These are phyloP conservation scores for Sepiola atlantica DNA, from an alignment of 2,888 invertebrate genomes.

Conservation along the genomic window DNA sequence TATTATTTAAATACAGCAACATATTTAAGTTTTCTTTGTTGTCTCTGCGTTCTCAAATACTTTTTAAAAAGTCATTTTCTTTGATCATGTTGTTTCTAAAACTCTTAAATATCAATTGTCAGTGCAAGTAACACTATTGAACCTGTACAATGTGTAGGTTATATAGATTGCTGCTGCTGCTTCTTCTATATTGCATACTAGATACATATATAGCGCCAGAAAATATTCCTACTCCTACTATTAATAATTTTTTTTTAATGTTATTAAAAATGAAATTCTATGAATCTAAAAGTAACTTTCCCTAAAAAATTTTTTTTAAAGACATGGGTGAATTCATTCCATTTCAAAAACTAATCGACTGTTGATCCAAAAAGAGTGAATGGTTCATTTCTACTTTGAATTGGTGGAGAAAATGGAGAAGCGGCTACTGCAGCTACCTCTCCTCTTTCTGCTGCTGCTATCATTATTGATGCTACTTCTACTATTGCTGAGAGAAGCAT, in stretches of 20 bases:
- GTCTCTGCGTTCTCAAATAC: too few species aligned
- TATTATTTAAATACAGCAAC: too few species aligned
- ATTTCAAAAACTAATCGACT: neutral
- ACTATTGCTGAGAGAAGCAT: neutral
- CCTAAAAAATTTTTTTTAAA: neutral
- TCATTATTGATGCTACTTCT: neutral
- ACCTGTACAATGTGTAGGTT: too few species aligned
- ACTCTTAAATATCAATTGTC: neutral
- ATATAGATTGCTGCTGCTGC: too few species aligned
- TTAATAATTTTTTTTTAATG: neutral
- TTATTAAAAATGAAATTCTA: neutral
- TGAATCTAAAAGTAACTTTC: neutral
- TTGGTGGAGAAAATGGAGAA: neutral
- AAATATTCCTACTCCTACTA: neutral
- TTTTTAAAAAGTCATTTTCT: neutral
- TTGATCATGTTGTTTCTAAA: neutral
- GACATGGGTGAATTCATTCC: neutral
- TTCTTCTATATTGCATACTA: too few species aligned
- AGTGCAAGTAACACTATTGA: neutral
- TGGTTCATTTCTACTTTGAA: neutral
- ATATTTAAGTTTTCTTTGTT: too few species aligned
- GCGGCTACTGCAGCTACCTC: too few species aligned
- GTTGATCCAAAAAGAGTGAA: neutral
- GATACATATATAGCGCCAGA: too few species aligned
- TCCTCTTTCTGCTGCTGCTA: neutral